Conservation (phyloP, 2,113 vertebrate genomes). For the Rattus rattus region DNA sequence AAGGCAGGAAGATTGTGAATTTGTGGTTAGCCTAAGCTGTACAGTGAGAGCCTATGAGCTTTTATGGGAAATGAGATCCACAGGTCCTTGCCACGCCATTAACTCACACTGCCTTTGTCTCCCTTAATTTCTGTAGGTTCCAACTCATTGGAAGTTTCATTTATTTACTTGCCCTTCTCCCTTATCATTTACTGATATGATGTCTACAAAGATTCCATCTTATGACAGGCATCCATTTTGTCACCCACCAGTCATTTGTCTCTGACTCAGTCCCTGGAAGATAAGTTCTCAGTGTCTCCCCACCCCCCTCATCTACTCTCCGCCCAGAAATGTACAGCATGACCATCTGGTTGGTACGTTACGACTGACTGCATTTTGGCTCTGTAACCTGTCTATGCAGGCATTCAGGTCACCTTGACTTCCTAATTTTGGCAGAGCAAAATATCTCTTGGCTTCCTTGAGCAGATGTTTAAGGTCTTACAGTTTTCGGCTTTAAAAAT, state of each 20-base stretch:
- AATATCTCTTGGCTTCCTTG: background rate
- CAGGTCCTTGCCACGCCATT: background rate
- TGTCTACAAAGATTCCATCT: background rate
- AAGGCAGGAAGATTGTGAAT: background rate
- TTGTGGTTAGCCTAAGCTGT: background rate
- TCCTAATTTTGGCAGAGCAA: background rate
- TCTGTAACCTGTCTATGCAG: background rate
- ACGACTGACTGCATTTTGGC: background rate
- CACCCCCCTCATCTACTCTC: background rate
- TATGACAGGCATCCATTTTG: background rate
- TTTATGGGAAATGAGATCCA: background rate
- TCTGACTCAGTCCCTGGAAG: background rate
- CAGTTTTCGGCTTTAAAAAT: background rate
- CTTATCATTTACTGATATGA: background rate
- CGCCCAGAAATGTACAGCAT: background rate
- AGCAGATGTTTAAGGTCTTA: background rate
- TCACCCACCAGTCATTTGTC: background rate
- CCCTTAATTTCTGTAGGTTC: background rate
- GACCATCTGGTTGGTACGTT: background rate
- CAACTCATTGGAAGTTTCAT: background rate
- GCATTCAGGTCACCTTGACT: background rate
- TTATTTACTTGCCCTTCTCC: background rate
- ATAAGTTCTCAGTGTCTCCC: background rate
- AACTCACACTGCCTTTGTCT: background rate
- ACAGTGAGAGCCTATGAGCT: background rate